These are phyloP conservation scores for Sarcophilus harrisii DNA, from an alignment of 2,797 vertebrate species.

Conservation along the genomic window DNA sequence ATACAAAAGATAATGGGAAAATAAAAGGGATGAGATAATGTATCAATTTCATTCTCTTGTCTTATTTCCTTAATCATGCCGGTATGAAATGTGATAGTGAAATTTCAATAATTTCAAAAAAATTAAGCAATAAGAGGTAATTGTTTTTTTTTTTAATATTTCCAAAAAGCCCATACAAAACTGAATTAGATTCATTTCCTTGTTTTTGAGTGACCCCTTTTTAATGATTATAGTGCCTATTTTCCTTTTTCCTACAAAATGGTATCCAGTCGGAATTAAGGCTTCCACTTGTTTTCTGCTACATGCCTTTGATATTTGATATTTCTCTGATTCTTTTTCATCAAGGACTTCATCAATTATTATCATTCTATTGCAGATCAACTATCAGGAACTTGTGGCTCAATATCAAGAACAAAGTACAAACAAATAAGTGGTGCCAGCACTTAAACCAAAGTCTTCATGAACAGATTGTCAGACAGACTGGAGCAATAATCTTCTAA, in stretches of 20 bases:
- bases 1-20: not conserved
- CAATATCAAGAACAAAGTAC: constrained; percentile 74
- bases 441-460: constrained; percentile 73
- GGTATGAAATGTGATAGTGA: not conserved
- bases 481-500: constrained; percentile 81
- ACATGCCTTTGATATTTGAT: not conserved
- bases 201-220: not conserved
- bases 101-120: not conserved
- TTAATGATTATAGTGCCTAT: not conserved
- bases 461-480: constrained; percentile 82
- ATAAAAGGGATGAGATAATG: not conserved
- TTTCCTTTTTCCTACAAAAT: not conserved
- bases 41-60: not conserved
- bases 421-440: constrained; percentile 77
- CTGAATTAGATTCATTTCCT: not conserved
- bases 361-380: constrained; percentile 2
- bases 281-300: not conserved
- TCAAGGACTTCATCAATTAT: not conserved
- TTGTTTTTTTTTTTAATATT: not conserved
- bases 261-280: not conserved
- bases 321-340: not conserved
- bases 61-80: not conserved
- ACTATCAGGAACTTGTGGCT: constrained; percentile 66
- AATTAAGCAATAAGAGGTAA: not conserved
- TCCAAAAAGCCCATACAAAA: not conserved